Percentiles rank a stretch among this genome's conserved stretches.
phyloP scores from a whole-genome alignment of 2,888 invertebrate species.

The Apotomis betuletana region DNA sequence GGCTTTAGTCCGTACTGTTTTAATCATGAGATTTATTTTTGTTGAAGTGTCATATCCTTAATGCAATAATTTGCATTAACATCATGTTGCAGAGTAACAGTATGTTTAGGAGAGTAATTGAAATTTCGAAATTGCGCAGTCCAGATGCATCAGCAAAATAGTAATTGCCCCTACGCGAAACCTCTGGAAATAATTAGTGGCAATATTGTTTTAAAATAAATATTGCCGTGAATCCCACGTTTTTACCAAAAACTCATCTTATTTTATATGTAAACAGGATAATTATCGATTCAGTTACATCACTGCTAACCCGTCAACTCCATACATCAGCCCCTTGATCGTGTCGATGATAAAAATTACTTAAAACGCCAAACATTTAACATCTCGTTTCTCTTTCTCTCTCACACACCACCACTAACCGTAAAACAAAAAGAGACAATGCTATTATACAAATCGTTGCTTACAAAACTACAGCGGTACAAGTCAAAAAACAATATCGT shows the following conservation, averaged over 20 bases:
- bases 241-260: not conserved
- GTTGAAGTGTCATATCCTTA: too few relatives aligned
- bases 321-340: slow-evolving; percentile 80
- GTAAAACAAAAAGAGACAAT: slow-evolving; percentile 52
- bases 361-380: slow-evolving; percentile 82
- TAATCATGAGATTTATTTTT: too few relatives aligned
- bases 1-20: too few relatives aligned
- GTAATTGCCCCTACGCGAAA: too few relatives aligned
- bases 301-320: slow-evolving; percentile 70
- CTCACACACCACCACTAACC: slow-evolving; percentile 50
- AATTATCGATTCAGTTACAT: slow-evolving; percentile 59
- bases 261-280: slow-evolving; percentile 24
- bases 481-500: not conserved
- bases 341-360: slow-evolving; percentile 83
- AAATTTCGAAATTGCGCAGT: too few relatives aligned
- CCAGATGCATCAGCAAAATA: too few relatives aligned
- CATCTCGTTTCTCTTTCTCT: slow-evolving; percentile 67
- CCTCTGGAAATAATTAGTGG: too few relatives aligned
- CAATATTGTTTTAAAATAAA: too few relatives aligned
- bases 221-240: not conserved
- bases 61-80: too few relatives aligned
- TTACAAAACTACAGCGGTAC: slow-evolving; percentile 9
- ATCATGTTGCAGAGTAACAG: too few relatives aligned
- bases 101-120: too few relatives aligned
- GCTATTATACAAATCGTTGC: slow-evolving; percentile 23